Percentiles rank a stretch among this genome's conserved stretches.
Evolutionary conservation across 2,797 vertebrate genomes (phyloP).

Genomic region (Hozukius guyotensis): DNA sequence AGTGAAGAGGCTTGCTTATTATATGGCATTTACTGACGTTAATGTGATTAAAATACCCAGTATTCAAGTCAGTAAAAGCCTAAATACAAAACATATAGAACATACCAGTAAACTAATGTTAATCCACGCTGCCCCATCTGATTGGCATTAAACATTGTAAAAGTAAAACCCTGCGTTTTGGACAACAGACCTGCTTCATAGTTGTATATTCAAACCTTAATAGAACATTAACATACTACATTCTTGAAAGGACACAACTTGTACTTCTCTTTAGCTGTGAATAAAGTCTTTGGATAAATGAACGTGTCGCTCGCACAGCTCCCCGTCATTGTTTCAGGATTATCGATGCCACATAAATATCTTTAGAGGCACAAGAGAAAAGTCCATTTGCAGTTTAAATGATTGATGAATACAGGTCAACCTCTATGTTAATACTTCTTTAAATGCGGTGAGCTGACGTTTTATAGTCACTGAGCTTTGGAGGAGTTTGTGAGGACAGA

Average conservation of each 20-base stretch:
- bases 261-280: slow-evolving; percentile 4
- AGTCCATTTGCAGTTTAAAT: background rate
- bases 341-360: slow-evolving; percentile 38
- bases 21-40: slow-evolving; percentile 15
- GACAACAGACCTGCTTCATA: background rate
- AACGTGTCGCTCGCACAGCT: background rate
- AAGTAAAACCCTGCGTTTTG: slow-evolving; percentile 20
- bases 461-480: background rate
- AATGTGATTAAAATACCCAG: slow-evolving; percentile 21
- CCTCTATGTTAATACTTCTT: slow-evolving; percentile 8
- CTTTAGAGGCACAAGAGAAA: slow-evolving; percentile 40
- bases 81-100: slow-evolving; percentile 16
- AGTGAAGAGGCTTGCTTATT: slow-evolving; percentile 40
- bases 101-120: background rate
- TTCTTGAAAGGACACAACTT: slow-evolving; percentile 12
- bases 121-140: background rate
- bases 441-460: background rate
- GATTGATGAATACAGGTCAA: background rate
- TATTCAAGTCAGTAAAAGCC: slow-evolving; percentile 22
- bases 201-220: slow-evolving; percentile 1
- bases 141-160: slow-evolving; percentile 18
- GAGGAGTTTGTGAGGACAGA: slow-evolving; percentile 22
- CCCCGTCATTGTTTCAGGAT: slow-evolving; percentile 21
- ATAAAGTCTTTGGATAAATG: slow-evolving; percentile 13
- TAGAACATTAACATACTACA: background rate